These are phyloP conservation scores for Dryococelus australis DNA, from an alignment of 2,888 invertebrate species.

Conservation along the genomic window DNA sequence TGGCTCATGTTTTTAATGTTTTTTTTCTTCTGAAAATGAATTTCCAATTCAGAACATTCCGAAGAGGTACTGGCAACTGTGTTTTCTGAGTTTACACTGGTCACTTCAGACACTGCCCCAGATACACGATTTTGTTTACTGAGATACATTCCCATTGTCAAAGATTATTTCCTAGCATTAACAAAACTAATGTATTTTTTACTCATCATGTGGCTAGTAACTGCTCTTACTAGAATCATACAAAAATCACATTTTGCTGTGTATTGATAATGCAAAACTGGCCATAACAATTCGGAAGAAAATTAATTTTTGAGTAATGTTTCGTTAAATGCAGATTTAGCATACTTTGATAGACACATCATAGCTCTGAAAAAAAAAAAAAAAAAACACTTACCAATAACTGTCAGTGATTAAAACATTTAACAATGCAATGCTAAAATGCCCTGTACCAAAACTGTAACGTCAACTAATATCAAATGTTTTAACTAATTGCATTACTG, in stretches of 20 bases:
- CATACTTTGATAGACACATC: conserved; percentile 11
- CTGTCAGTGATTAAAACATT: too few species aligned
- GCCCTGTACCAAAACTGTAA: too few species aligned
- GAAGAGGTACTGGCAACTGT: neutral
- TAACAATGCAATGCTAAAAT: too few species aligned
- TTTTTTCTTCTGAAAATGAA: too few species aligned
- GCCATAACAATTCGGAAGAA: neutral
- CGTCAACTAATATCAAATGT: too few species aligned
- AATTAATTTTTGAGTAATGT: neutral
- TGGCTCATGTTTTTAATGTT: neutral
- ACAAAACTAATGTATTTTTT: neutral
- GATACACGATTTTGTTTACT: neutral
- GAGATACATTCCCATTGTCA: neutral
- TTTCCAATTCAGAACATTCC: too few species aligned
- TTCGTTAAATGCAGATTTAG: conserved; percentile 28
- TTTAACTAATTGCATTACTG: too few species aligned
- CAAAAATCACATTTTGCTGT: too few species aligned
- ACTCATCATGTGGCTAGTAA: neutral
- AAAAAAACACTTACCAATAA: neutral
- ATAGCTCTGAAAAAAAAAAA: neutral
- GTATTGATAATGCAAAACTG: too few species aligned
- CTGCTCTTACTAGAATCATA: too few species aligned
- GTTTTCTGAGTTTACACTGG: neutral
- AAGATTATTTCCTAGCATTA: neutral
- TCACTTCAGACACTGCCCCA: neutral